Evolutionary conservation across 2,113 vertebrate species (phyloP).

Genomic region (Anarrhichthys ocellatus): DNA sequence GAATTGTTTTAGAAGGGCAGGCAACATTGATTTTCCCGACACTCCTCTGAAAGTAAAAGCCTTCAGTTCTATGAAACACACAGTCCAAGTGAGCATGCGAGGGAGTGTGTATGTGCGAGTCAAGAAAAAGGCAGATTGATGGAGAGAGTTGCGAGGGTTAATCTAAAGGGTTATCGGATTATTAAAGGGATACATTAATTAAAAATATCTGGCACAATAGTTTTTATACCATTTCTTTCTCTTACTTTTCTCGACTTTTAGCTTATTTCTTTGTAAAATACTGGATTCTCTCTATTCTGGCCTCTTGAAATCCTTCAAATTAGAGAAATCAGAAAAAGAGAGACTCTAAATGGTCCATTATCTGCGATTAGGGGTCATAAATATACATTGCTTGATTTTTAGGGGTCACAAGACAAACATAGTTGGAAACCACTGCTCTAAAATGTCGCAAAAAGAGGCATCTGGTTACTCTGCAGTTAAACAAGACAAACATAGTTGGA

Average conservation of each 20-base stretch:
- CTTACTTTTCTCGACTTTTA: not conserved
- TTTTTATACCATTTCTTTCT: not conserved
- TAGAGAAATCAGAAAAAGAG: not conserved
- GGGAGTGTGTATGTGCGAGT: constrained; percentile 13
- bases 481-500: not conserved
- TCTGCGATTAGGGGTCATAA: not conserved
- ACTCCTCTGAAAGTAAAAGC: constrained; percentile 52
- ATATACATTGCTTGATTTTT: not conserved
- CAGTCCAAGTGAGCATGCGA: constrained; percentile 19
- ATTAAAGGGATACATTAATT: not conserved
- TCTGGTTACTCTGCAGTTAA: not conserved
- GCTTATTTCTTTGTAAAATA: not conserved
- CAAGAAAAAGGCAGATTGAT: constrained; percentile 23
- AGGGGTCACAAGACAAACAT: not conserved
- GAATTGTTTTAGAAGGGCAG: constrained; percentile 68
- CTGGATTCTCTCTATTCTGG: not conserved
- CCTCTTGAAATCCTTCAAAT: not conserved
- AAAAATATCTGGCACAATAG: not conserved
- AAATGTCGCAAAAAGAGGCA: not conserved
- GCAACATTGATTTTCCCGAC: constrained; percentile 64
- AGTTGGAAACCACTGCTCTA: not conserved
- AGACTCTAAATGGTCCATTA: not conserved
- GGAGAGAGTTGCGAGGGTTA: not conserved
- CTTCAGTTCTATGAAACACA: constrained; percentile 52
- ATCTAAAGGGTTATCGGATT: not conserved